Percentiles rank a stretch among this genome's conserved stretches.
Conservation (phyloP, 2,888 invertebrate genomes). For the Pristionchus entomophagus region DNA sequence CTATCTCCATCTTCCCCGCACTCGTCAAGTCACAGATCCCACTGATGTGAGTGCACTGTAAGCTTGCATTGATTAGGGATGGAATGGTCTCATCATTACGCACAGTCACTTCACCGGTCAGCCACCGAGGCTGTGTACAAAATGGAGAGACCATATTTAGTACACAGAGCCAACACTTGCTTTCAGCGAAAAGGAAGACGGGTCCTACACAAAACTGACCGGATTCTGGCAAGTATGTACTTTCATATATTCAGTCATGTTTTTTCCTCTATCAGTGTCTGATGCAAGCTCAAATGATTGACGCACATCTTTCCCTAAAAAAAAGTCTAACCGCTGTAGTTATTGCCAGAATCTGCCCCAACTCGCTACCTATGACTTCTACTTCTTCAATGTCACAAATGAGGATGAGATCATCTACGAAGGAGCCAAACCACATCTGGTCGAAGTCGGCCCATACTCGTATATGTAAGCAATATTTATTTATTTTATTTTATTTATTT, state of each 20-base stretch:
- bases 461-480: slow-evolving; percentile 19
- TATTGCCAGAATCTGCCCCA: slow-evolving; percentile 7
- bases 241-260: not conserved
- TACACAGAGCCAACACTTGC: too few species aligned
- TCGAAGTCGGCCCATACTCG: slow-evolving; percentile 39
- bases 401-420: slow-evolving; percentile 43
- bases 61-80: too few species aligned
- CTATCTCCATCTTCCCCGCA: slow-evolving; percentile 7
- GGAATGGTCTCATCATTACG: too few species aligned
- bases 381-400: slow-evolving; percentile 46
- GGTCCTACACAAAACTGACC: slow-evolving; percentile 23
- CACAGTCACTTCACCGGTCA: not conserved
- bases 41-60: not conserved
- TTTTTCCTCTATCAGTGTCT: not conserved
- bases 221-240: slow-evolving; percentile 36
- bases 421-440: slow-evolving; percentile 12
- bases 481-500: not conserved
- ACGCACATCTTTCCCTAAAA: too few species aligned
- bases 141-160: too few species aligned
- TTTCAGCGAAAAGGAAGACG: not conserved
- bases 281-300: not conserved
- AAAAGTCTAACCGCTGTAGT: not conserved
- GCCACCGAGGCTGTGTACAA: too few species aligned
- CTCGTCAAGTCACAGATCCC: slow-evolving; percentile 40
- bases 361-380: slow-evolving; percentile 23